phyloP scores from a whole-genome alignment of 2,113 vertebrate genomes.

The Silurus glanis region DNA sequence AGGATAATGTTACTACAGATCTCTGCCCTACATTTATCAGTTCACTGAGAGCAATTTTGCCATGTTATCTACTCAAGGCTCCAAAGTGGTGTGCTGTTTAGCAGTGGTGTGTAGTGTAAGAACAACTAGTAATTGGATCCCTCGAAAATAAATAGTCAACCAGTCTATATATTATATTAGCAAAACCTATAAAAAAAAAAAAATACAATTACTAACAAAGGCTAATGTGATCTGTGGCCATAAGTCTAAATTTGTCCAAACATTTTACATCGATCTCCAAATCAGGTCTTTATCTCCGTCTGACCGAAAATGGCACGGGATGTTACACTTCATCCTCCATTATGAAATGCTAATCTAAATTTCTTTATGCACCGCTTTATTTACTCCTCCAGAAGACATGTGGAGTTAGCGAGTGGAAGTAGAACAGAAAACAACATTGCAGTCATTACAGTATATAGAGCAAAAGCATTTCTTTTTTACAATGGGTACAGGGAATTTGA shows the following conservation, averaged over 20 bases:
- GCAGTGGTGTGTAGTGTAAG: not conserved
- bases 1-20: constrained; percentile 28
- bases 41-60: constrained; percentile 34
- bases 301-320: not conserved
- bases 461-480: not conserved
- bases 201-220: constrained; percentile 23
- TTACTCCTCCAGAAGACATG: not conserved
- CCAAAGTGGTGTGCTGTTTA: constrained; percentile 28
- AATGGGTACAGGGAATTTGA: not conserved
- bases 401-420: not conserved
- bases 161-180: constrained; percentile 35
- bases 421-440: not conserved
- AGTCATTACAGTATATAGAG: not conserved
- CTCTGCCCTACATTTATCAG: constrained; percentile 28
- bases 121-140: constrained; percentile 42
- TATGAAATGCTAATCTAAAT: not conserved
- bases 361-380: not conserved
- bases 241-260: not conserved
- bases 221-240: constrained; percentile 6
- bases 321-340: not conserved
- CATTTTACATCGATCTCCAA: constrained; percentile 6
- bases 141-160: constrained; percentile 44
- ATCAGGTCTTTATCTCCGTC: not conserved
- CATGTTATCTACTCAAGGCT: constrained; percentile 17
- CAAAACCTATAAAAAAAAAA: constrained; percentile 8